phyloP scores from a whole-genome alignment of 2,113 vertebrate species.

The Hoplias malabaricus region DNA sequence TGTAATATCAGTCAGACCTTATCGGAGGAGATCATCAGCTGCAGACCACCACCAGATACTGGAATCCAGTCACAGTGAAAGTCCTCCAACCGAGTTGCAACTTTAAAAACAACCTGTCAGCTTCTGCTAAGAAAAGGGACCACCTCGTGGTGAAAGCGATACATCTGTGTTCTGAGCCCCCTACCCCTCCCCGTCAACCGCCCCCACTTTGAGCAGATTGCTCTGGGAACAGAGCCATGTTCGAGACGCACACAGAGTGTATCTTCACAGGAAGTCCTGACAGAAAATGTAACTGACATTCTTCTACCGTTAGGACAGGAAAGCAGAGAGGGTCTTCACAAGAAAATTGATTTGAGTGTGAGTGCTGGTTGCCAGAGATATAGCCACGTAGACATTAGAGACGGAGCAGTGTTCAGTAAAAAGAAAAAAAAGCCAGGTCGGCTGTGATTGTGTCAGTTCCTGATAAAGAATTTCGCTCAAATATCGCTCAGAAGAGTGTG shows the following conservation, averaged over 20 bases:
- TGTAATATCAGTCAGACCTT: conserved; percentile 20
- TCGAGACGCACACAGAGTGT: conserved; percentile 9
- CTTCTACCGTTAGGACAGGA: conserved; percentile 22
- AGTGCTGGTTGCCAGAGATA: not conserved
- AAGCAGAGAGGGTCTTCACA: conserved; percentile 13
- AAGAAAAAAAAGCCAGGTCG: not conserved
- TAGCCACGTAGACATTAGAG: not conserved
- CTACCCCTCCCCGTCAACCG: not conserved
- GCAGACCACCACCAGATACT: not conserved
- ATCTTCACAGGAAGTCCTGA: conserved; percentile 26
- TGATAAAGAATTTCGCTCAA: not conserved
- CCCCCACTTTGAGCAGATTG: not conserved
- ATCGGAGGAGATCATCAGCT: conserved; percentile 29
- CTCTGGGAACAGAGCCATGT: conserved; percentile 6
- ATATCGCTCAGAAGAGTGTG: conserved; percentile 8
- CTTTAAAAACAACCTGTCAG: conserved; percentile 29
- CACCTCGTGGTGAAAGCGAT: conserved; percentile 34
- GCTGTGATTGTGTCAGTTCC: not conserved
- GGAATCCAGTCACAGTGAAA: not conserved
- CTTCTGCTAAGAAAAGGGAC: conserved; percentile 33
- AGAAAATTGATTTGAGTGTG: conserved; percentile 18
- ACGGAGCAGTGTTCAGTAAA: not conserved
- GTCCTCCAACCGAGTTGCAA: conserved; percentile 43
- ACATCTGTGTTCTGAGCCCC: conserved; percentile 19
- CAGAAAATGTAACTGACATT: conserved; percentile 30